Evolutionary conservation across 2,113 vertebrate species (phyloP).

Genomic region (Zapus hudsonius): DNA sequence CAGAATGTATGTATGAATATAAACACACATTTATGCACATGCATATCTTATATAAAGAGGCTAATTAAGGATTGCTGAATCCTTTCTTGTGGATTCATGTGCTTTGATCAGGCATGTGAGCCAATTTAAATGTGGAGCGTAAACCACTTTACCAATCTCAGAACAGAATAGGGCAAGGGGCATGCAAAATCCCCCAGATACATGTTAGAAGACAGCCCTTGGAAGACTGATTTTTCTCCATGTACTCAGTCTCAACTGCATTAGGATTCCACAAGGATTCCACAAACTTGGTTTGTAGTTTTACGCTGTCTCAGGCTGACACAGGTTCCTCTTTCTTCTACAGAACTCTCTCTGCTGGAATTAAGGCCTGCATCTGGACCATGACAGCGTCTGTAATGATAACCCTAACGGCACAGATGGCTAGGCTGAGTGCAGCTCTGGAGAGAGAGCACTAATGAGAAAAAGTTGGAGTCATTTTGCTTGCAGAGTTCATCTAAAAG

Average conservation of each 20-base stretch:
- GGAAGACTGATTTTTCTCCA: neutral
- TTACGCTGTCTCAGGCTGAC: neutral
- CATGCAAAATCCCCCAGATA: neutral
- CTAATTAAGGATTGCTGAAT: slow-evolving; percentile 35
- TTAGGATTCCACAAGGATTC: neutral
- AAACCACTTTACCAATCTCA: neutral
- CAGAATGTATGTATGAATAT: slow-evolving; percentile 19
- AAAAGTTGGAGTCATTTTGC: neutral
- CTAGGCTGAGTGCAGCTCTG: neutral
- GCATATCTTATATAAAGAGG: neutral
- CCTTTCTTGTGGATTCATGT: neutral
- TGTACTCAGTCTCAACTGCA: too few relatives aligned
- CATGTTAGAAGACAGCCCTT: neutral
- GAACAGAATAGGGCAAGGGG: neutral
- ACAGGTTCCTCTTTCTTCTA: neutral
- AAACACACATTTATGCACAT: slow-evolving; percentile 36
- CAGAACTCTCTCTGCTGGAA: neutral
- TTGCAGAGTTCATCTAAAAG: slow-evolving; percentile 46
- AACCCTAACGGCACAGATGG: neutral
- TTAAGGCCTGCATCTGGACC: neutral
- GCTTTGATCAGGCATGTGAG: neutral
- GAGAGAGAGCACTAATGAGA: neutral
- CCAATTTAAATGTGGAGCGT: neutral
- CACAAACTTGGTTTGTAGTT: neutral
- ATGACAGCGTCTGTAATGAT: neutral